These are phyloP conservation scores for Melanotaenia nigrans DNA, from an alignment of 2,797 vertebrate genomes.

Conservation along the genomic window DNA sequence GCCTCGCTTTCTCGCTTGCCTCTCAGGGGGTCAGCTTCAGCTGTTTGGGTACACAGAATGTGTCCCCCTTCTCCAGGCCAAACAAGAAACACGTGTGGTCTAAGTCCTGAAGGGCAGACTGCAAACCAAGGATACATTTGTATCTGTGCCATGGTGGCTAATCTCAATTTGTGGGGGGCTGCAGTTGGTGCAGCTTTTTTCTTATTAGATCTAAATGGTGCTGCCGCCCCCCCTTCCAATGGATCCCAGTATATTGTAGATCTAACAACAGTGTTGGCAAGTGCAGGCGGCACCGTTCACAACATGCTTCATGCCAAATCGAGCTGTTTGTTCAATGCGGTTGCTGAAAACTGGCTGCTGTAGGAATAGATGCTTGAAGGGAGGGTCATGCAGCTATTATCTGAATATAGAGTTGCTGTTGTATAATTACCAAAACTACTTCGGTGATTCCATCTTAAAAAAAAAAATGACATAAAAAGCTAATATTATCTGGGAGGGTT, in stretches of 20 bases:
- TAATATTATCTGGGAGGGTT: conserved; percentile 32
- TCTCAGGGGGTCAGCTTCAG: conserved; percentile 71
- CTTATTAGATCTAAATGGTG: conserved; percentile 41
- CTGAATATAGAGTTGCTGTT: conserved; percentile 47
- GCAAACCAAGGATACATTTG: conserved; percentile 59
- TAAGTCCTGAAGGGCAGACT: conserved; percentile 59
- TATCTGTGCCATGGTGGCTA: conserved; percentile 53
- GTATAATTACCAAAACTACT: conserved; percentile 48
- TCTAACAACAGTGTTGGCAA: conserved; percentile 34
- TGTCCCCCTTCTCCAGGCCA: conserved; percentile 57
- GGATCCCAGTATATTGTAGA: conserved; percentile 33
- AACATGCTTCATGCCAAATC: conserved; percentile 29
- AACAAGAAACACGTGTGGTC: conserved; percentile 79
- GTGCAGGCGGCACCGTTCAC: conserved; percentile 31
- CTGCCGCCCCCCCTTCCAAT: conserved; percentile 28
- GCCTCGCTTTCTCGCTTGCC: conserved; percentile 52
- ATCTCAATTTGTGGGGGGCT: conserved; percentile 44
- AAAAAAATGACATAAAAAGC: conserved; percentile 41
- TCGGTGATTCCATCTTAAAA: conserved; percentile 46
- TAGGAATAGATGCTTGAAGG: conserved; percentile 21
- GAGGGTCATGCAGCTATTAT: conserved; percentile 33
- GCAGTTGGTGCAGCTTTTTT: conserved; percentile 34
- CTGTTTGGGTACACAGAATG: conserved; percentile 75
- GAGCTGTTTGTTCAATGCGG: conserved; percentile 43
- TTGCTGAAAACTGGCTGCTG: conserved; percentile 53